Conservation (phyloP, 1,140 invertebrate genomes). For the Bombyx mandarina region DNA sequence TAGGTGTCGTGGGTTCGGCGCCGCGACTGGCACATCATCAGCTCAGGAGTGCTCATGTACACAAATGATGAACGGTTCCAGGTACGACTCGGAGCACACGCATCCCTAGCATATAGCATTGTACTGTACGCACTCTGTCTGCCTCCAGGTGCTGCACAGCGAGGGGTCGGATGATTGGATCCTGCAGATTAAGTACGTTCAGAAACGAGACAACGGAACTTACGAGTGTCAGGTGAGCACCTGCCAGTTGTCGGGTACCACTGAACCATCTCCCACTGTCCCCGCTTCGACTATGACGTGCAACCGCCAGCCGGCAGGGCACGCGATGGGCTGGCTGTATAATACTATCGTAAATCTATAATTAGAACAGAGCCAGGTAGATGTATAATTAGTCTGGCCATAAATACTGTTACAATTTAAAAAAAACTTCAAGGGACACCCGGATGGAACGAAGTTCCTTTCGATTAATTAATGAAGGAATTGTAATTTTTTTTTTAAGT, state of each 20-base stretch:
- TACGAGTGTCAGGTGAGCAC: constrained; percentile 93
- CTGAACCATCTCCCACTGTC: background rate
- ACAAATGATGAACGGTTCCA: constrained; percentile 93
- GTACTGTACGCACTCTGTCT: background rate
- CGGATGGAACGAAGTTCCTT: too few relatives aligned
- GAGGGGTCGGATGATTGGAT: constrained; percentile 84
- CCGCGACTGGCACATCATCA: constrained; percentile 93
- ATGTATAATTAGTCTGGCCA: too few relatives aligned
- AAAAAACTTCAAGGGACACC: too few relatives aligned
- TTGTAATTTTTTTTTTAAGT: too few relatives aligned
- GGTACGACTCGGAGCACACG: constrained; percentile 31
- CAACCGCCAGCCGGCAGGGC: background rate
- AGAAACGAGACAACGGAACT: constrained; percentile 91
- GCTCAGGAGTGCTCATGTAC: constrained; percentile 89
- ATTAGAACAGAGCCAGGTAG: too few relatives aligned
- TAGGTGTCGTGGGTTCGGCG: constrained; percentile 93
- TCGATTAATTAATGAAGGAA: too few relatives aligned
- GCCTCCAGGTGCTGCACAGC: constrained; percentile 68
- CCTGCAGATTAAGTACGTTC: constrained; percentile 93
- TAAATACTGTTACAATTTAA: too few relatives aligned
- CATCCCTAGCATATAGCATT: background rate
- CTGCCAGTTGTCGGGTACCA: background rate
- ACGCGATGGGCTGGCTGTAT: too few relatives aligned
- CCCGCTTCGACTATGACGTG: background rate
- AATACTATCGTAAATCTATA: too few relatives aligned